Evolutionary conservation across 2,797 vertebrate species (phyloP), one percentile per base, ranked within the genome.

Genomic region (Artibeus lituratus): DNA sequence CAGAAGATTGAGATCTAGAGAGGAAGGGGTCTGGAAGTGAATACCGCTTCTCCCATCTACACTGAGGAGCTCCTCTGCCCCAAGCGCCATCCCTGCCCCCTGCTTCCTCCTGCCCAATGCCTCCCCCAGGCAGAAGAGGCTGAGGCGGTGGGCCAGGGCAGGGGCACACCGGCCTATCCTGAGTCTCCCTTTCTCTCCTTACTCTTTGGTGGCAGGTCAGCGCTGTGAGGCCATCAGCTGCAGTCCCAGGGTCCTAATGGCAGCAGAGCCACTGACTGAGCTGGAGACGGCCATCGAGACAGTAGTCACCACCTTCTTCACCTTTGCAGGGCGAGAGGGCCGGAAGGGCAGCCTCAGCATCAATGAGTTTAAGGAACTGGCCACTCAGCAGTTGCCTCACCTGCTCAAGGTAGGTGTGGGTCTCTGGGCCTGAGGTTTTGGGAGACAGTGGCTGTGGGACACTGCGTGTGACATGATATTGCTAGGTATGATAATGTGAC

Each of bases 231-330:
- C 69, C 70, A 2, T 32, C 84, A 47, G 47, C 67, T 47, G 8
- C 47, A 32, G 22, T 73, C 9, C n/a, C 37, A 67, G 87, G 7
- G 37, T 49, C 42, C 86, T 49, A 9, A 98, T 98, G 98, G 97
- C 98, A 1, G 97, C 95, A 0, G 90, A 92, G 19, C 91, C 97
- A 0, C 82, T 96, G 83, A 98, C 98, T 0, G 98, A 98, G 87
- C 92, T 99, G 98, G 98, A 99, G 92, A 0, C 0, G 0, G 98
- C 98, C 92, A 98, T 99, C 0, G 98, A 98, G 83, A 98, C 97
- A 0, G 91, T 98, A 0, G 97, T 98, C 62, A 93, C 65, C 8
- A 76, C 94, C 11, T 99, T 99, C 74, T 96, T 97, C 96, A 72
- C 80, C 44, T 94, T 98, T 1, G 97, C 98, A 0, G 72, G 44